Evolutionary conservation across 2,113 vertebrate species (phyloP), one percentile per base, ranked within the genome.

Genomic region (Cacatua alba): DNA sequence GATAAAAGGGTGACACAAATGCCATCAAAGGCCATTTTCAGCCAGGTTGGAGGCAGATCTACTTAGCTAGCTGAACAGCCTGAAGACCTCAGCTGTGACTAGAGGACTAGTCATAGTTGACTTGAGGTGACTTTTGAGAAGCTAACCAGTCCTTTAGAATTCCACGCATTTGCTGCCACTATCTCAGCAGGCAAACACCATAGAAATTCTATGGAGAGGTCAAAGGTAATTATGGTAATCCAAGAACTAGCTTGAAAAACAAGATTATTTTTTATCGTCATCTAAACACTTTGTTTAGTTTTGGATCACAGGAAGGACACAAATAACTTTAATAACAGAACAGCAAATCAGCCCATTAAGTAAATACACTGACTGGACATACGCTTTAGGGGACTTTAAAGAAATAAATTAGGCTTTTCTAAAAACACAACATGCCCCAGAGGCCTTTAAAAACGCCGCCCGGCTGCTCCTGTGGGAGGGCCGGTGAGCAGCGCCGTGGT

Each of bases 381-480:
- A 24, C 0, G 2, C 72, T 75, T 70, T 8, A 9, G 15, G 35
- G 6, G 9, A 8, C 15, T 41, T 44, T 4, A 6, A 65, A 37
- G 24, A 44, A 48, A 53, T 2, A 16, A n/a, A 63, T 2, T 0
- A 10, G 18, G 35, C 17, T 48, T 72, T 69, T 64, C 9, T n/a
- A 17, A 51, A 64, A 21, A 16, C 1, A 10, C 62, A 15, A 2
- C 31, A 7, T 1, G 28, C 17, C 57, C 44, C 2, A 1, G 23
- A 67, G 12, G 0, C 18, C 24, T 17, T 17, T 6, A 12, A 4
- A 35, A 11, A 4, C 5, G 10, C 3, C 26, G 6, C 59, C 3
- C 0, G 49, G 19, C 63, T 3, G 33, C 33, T 3, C 33, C 57
- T 0, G 0, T 1, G 0, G 15, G 29, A 18, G 10, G 62, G 65